Evolutionary conservation across 2,888 invertebrate species (phyloP), one percentile per base, ranked within the genome.

Genomic region (Zhuqinia jingwanae): DNA sequence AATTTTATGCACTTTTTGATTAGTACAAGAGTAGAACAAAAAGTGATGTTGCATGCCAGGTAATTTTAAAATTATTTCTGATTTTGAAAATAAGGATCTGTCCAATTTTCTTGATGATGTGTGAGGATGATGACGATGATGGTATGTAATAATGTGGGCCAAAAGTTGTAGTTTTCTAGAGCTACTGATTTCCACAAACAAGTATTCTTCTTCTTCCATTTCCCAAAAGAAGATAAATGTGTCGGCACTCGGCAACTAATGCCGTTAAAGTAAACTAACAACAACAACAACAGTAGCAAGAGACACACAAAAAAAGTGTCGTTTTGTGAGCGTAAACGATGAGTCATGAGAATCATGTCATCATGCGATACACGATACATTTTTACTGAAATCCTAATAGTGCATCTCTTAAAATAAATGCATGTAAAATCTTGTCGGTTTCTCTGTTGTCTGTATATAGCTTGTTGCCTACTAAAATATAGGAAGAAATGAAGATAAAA

Each of bases 161-260:
- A 70, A n/a, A n/a, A 70, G 70, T 20, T 47, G 50, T 75, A 8
- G 30, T 30, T 53, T 75, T 27, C 53, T 42, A 22, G 70, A 42
- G 45, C 70, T 47, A 45, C 70, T 47, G 70, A 70, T 42, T 70
- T 25, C n/a, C n/a, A n/a, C n/a, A n/a, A n/a, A n/a, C n/a, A n/a
- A n/a, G n/a, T n/a, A n/a, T n/a, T n/a, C n/a, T n/a, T n/a, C n/a
- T n/a, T 47, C 22, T 45, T 20, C 70, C 25, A 70, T 42, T 8
- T 36, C 70, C 45, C 70, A 45, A 70, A 70, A 70, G 11, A 70
- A 70, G 70, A 70, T 70, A 22, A 47, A 70, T 70, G 70, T 70
- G 70, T 47, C 47, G 45, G 70, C 70, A 25, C 25, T 36, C 36
- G 36, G 36, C 8, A 36, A n/a, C n/a, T 36, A 36, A 36, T n/a